Conservation (phyloP, 2,797 vertebrate species). For the Pogonophryne albipinna region DNA sequence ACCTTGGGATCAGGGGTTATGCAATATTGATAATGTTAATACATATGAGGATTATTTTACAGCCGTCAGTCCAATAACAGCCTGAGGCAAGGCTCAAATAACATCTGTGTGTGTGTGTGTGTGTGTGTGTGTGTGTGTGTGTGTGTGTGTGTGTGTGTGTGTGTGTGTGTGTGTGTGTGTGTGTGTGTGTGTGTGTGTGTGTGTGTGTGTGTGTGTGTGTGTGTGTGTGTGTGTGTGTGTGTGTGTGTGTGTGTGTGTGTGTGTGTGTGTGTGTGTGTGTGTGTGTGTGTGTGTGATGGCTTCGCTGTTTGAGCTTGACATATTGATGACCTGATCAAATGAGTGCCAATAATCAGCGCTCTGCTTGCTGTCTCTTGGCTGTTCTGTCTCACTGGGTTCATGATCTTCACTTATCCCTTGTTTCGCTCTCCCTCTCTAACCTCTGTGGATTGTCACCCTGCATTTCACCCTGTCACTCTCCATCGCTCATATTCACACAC, state of each 20-base stretch:
- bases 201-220: neutral
- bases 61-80: constrained; percentile 23
- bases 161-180: neutral
- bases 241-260: neutral
- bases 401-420: constrained; percentile 44
- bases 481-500: neutral
- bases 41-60: constrained; percentile 68
- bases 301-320: constrained; percentile 37
- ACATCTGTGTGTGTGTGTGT: neutral
- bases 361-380: constrained; percentile 21
- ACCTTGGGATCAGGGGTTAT: constrained; percentile 43
- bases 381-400: constrained; percentile 49
- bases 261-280: neutral
- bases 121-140: neutral
- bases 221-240: neutral
- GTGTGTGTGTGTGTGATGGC: neutral
- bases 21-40: constrained; percentile 71
- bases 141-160: neutral
- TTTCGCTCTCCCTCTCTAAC: constrained; percentile 36
- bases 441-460: constrained; percentile 32
- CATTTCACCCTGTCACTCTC: neutral
- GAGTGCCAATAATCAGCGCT: constrained; percentile 62
- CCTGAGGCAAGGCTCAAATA: constrained; percentile 24
- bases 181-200: neutral
- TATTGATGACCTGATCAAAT: constrained; percentile 63